A percentile compares a stretch with the other conserved stretches of the same genome.
phyloP scores from a whole-genome alignment of 2,797 vertebrate genomes.

The Phrynocephalus guinanensis region DNA sequence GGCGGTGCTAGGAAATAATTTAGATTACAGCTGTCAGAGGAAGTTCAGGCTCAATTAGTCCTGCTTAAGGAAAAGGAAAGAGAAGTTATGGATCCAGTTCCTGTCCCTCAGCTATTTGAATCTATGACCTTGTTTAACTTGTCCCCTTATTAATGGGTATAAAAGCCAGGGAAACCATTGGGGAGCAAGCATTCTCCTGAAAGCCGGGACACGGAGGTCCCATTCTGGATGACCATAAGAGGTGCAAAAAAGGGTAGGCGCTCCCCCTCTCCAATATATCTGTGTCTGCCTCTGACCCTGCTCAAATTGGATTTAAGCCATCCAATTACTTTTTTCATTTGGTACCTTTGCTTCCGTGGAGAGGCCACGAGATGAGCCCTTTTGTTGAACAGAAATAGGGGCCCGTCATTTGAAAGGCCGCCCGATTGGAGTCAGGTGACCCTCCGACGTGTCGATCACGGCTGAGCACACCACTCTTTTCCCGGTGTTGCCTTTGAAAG shows the following conservation, averaged over 20 bases:
- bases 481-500: accelerated
- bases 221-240: background rate
- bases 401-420: conserved; percentile 9
- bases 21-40: background rate
- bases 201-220: background rate
- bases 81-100: background rate
- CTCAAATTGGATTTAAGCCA: conserved; percentile 48
- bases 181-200: background rate
- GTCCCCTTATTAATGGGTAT: conserved; percentile 9
- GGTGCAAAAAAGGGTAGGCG: conserved; percentile 24
- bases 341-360: background rate
- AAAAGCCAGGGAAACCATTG: conserved; percentile 3
- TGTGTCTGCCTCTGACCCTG: conserved; percentile 32
- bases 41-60: conserved; percentile 25
- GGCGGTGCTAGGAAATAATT: background rate
- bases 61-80: background rate
- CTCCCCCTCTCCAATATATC: background rate
- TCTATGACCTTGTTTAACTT: conserved; percentile 12
- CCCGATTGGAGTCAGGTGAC: background rate
- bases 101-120: background rate
- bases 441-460: conserved; percentile 29
- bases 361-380: conserved; percentile 7
- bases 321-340: conserved; percentile 47
- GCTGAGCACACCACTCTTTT: conserved; percentile 22
- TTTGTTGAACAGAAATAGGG: conserved; percentile 25